Evolutionary conservation across 92 coral and sea anemone genomes (phyloP), one percentile per base, ranked within the genome.

Genomic region (Parazoanthus darwini): DNA sequence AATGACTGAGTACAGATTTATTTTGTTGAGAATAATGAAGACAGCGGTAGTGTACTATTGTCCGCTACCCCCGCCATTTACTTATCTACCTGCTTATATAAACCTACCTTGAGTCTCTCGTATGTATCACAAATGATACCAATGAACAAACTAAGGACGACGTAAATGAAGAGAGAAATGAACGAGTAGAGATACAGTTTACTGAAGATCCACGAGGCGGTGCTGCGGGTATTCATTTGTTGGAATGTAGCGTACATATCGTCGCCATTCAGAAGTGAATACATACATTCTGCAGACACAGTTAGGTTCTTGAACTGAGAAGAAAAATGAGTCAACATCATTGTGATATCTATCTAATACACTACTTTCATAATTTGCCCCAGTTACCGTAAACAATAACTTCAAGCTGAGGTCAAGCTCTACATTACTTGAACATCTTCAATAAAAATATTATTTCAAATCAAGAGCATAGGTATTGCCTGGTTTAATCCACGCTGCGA

Each of bases 121-220:
- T 96, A 96, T 35, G 98, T 94, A 65, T 96, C 99, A 43, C 92
- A 90, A 83, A 96, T 96, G 80, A 96, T 96, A 89, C 99, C 97
- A 51, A 96, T 96, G 85, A 96, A 96, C 88, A 96, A 92, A 70
- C 99, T 96, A 39, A 96, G 93, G 3, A 96, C 99, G 16, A 96
- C 96, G 86, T 96, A 96, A 33, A 96, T 96, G 90, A 96, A 96
- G 43, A 96, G 98, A 20, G 94, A 82, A 78, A 93, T 95, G 86
- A 96, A 96, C 79, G 88, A 72, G 90, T 96, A 96, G 35, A 96
- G 82, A 68, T 96, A 96, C 35, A 95, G 66, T 80, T 95, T 95
- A 91, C 98, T 96, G 94, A 96, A 96, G 75, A 95, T 85, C 98
- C 98, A 94, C 39, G 92, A 86, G 5, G 89, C 89, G 0, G 58